Conservation (phyloP, 2,113 vertebrate genomes). For the Apodemus sylvaticus region DNA sequence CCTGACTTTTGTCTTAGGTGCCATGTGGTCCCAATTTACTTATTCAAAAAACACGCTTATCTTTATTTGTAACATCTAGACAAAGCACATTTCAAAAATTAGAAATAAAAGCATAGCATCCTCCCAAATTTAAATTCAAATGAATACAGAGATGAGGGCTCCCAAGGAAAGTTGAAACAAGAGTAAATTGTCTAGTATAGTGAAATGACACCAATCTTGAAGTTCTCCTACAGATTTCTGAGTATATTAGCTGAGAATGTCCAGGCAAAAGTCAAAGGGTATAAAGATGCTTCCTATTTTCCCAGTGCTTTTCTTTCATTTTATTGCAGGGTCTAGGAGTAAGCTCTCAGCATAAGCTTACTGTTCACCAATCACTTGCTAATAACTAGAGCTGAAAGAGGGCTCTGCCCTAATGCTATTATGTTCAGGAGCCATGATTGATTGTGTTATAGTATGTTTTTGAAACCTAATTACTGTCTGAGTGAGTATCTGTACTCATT, state of each 20-base stretch:
- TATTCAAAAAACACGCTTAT: slow-evolving; percentile 12
- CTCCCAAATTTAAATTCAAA: slow-evolving; percentile 79
- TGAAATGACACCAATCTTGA: slow-evolving; percentile 81
- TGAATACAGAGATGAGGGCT: slow-evolving; percentile 70
- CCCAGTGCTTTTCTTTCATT: slow-evolving; percentile 84
- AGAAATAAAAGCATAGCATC: slow-evolving; percentile 72
- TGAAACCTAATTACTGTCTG: slow-evolving; percentile 98
- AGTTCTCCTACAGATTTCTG: slow-evolving; percentile 81
- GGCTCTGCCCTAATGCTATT: slow-evolving; percentile 90
- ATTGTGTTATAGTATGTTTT: slow-evolving; percentile 97
- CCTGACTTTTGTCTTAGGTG: not conserved
- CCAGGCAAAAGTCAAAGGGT: slow-evolving; percentile 84
- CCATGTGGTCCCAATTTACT: not conserved
- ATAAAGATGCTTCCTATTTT: slow-evolving; percentile 83
- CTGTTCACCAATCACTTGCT: slow-evolving; percentile 88
- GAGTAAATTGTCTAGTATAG: slow-evolving; percentile 83
- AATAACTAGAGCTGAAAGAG: slow-evolving; percentile 90
- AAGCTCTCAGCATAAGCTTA: slow-evolving; percentile 83
- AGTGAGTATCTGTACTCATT: slow-evolving; percentile 94
- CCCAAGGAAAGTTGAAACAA: slow-evolving; percentile 82
- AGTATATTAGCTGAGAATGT: slow-evolving; percentile 80
- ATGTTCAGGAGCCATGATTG: slow-evolving; percentile 94
- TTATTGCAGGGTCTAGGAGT: slow-evolving; percentile 85
- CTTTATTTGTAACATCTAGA: slow-evolving; percentile 50
- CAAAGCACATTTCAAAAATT: slow-evolving; percentile 69